Evolutionary conservation across 2,888 invertebrate genomes (phyloP).

Genomic region (Acanthosoma haemorrhoidale): DNA sequence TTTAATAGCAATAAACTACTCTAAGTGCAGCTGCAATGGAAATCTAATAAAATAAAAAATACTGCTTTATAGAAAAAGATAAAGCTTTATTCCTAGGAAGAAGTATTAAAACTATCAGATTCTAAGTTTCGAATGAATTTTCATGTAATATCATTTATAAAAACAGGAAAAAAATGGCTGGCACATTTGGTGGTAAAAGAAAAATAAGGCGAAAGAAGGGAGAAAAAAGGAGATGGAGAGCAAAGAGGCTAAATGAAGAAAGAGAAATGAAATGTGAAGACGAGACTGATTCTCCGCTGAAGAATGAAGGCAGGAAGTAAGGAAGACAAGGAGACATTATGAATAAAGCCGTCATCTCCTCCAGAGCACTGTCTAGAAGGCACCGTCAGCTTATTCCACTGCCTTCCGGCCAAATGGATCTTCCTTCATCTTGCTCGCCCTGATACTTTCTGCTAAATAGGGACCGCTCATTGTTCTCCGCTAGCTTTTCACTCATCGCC

Average conservation of each 20-base stretch:
- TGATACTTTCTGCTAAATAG: not conserved
- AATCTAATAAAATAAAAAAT: too few species aligned
- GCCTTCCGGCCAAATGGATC: not conserved
- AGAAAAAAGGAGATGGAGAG: not conserved
- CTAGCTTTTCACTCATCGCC: not conserved
- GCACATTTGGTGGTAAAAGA: too few species aligned
- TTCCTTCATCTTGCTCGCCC: not conserved
- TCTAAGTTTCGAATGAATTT: too few species aligned
- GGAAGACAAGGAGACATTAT: not conserved
- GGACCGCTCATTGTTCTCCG: not conserved
- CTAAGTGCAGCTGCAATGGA: too few species aligned
- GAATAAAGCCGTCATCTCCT: not conserved
- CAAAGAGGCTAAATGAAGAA: not conserved
- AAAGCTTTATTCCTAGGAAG: too few species aligned
- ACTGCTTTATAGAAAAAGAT: too few species aligned
- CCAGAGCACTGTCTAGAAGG: not conserved
- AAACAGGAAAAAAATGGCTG: too few species aligned
- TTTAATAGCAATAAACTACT: too few species aligned
- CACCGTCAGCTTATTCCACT: not conserved
- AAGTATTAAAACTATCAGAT: too few species aligned
- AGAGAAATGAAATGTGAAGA: not conserved
- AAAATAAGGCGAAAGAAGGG: not conserved
- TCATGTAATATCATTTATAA: too few species aligned
- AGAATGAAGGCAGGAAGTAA: conserved; percentile 1
- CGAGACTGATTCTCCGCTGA: not conserved